A percentile compares a stretch with the other conserved stretches of the same genome.
Conservation (phyloP, 2,797 vertebrate genomes). For the Pterois miles region DNA sequence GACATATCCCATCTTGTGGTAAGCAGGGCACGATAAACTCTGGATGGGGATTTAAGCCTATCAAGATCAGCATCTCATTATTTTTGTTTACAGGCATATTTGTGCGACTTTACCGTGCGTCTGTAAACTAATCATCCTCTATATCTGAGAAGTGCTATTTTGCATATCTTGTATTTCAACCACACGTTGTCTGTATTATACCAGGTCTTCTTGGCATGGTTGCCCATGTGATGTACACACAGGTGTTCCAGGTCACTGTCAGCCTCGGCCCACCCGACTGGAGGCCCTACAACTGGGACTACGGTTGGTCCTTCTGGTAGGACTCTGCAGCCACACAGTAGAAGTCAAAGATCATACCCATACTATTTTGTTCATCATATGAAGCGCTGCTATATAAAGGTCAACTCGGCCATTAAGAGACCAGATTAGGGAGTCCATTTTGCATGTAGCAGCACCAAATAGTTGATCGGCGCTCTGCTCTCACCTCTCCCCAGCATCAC, state of each 20-base stretch:
- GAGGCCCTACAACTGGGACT: slow-evolving; percentile 93
- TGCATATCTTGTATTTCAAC: background rate
- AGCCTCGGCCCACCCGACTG: slow-evolving; percentile 91
- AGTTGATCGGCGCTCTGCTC: slow-evolving; percentile 10
- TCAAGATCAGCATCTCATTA: background rate
- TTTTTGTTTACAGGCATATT: background rate
- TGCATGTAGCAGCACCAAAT: slow-evolving; percentile 4
- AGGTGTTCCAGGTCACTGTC: slow-evolving; percentile 92
- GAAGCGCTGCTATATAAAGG: background rate
- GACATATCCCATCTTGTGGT: background rate
- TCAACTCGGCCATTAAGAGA: background rate
- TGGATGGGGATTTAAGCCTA: background rate
- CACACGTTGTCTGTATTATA: background rate
- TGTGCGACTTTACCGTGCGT: background rate
- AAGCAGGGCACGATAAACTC: background rate
- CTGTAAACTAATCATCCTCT: background rate
- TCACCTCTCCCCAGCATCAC: slow-evolving; percentile 62
- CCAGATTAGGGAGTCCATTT: background rate
- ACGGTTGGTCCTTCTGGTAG: slow-evolving; percentile 94
- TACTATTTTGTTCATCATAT: background rate
- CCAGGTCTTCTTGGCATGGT: slow-evolving; percentile 95
- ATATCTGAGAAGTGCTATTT: background rate
- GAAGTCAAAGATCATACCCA: background rate
- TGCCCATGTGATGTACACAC: slow-evolving; percentile 93
- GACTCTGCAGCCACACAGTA: slow-evolving; percentile 23